phyloP scores from a whole-genome alignment of 1,140 invertebrate species.

The Brachionus asplanchnoidis region DNA sequence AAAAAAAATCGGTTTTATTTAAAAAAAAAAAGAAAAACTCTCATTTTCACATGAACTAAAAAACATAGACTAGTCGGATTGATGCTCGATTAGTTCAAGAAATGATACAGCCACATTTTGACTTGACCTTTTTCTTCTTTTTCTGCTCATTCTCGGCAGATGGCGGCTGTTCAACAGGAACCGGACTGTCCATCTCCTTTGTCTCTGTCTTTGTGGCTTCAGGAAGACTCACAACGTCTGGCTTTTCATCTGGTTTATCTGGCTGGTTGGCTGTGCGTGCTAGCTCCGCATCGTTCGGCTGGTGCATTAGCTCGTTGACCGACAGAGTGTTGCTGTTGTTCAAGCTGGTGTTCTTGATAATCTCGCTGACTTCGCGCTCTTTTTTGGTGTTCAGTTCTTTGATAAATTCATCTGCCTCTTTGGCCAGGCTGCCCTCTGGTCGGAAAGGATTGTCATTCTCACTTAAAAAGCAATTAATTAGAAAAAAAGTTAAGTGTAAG shows the following conservation, averaged over 20 bases:
- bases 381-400: slow-evolving; percentile 16
- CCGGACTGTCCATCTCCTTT: background rate
- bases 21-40: background rate
- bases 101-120: slow-evolving; percentile 12
- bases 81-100: background rate
- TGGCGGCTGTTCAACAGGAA: background rate
- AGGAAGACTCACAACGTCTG: background rate
- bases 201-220: background rate
- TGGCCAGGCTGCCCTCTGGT: slow-evolving; percentile 18
- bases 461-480: background rate
- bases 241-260: background rate
- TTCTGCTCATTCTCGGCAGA: background rate
- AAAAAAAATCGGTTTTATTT: background rate
- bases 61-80: background rate
- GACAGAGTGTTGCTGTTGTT: background rate
- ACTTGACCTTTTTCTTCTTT: slow-evolving; percentile 18
- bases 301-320: background rate
- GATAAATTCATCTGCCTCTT: slow-evolving; percentile 17
- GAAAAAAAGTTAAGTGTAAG: background rate
- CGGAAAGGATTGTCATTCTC: slow-evolving; percentile 27
- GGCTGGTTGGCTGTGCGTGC: background rate
- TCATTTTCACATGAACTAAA: background rate
- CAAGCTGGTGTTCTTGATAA: background rate
- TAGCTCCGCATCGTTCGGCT: background rate
- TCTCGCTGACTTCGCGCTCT: background rate